A percentile compares a stretch with the other conserved stretches of the same genome.
phyloP scores from a whole-genome alignment of 1,140 invertebrate genomes.

The Drosophila neocordata region DNA sequence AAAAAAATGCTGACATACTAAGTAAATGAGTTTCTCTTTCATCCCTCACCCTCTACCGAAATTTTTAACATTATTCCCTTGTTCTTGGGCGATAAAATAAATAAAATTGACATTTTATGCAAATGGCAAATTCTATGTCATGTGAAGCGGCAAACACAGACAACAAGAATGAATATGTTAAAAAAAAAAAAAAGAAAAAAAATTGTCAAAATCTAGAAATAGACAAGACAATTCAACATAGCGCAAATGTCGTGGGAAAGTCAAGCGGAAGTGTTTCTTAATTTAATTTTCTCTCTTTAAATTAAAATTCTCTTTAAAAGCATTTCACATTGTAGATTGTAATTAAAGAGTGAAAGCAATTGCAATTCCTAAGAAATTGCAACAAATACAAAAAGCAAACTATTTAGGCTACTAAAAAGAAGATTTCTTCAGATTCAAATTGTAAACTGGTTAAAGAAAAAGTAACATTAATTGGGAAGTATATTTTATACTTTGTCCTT shows the following conservation, averaged over 20 bases:
- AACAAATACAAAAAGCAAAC: too few species aligned
- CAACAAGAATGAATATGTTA: slow-evolving; percentile 66
- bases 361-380: too few species aligned
- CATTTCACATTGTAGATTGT: too few species aligned
- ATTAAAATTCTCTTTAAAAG: too few species aligned
- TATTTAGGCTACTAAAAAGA: too few species aligned
- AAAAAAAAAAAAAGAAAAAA: slow-evolving; percentile 34
- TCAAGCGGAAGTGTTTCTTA: not conserved
- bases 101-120: slow-evolving; percentile 79
- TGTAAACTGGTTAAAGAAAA: too few species aligned
- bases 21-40: slow-evolving; percentile 34
- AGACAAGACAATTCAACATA: slow-evolving; percentile 7
- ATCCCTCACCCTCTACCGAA: not conserved
- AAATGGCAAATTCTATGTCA: slow-evolving; percentile 46
- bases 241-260: not conserved
- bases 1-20: slow-evolving; percentile 40
- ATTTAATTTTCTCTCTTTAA: not conserved
- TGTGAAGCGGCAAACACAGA: slow-evolving; percentile 36
- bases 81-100: slow-evolving; percentile 70
- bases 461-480: too few species aligned
- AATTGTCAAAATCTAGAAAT: slow-evolving; percentile 24
- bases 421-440: too few species aligned
- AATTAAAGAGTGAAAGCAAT: too few species aligned
- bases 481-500: too few species aligned
- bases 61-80: slow-evolving; percentile 10